Evolutionary conservation across 2,888 invertebrate species (phyloP).

Genomic region (Notodonta ziczac): DNA sequence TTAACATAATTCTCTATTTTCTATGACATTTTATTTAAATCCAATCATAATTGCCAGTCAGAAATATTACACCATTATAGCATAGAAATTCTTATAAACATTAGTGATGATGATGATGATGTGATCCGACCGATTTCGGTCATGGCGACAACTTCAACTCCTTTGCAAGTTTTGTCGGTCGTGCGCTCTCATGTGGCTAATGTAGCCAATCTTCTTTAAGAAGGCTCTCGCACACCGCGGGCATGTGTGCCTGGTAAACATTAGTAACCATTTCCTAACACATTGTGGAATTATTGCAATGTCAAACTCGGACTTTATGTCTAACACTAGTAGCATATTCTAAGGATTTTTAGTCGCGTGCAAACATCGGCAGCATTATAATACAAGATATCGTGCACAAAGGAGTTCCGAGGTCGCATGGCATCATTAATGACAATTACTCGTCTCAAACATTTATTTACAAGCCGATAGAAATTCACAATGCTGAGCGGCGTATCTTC

Average conservation of each 20-base stretch:
- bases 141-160: too few species aligned
- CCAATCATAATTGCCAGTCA: conserved; percentile 48
- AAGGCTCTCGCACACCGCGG: too few species aligned
- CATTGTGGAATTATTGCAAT: conserved; percentile 1
- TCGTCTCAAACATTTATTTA: not conserved
- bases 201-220: too few species aligned
- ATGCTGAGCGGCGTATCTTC: too few species aligned
- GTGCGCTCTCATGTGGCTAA: too few species aligned
- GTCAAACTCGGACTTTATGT: not conserved
- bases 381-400: not conserved
- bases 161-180: too few species aligned
- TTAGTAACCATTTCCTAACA: not conserved
- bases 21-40: not conserved
- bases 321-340: not conserved
- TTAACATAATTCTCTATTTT: conserved; percentile 7
- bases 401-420: not conserved
- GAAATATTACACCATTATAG: not conserved
- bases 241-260: too few species aligned
- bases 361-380: not conserved
- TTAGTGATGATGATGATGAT: too few species aligned
- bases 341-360: not conserved
- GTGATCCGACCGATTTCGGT: too few species aligned
- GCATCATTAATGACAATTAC: too few species aligned
- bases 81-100: conserved; percentile 15
- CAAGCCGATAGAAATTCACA: not conserved